Conservation (phyloP, 2,113 vertebrate genomes). For the Actenoides hombroni region DNA sequence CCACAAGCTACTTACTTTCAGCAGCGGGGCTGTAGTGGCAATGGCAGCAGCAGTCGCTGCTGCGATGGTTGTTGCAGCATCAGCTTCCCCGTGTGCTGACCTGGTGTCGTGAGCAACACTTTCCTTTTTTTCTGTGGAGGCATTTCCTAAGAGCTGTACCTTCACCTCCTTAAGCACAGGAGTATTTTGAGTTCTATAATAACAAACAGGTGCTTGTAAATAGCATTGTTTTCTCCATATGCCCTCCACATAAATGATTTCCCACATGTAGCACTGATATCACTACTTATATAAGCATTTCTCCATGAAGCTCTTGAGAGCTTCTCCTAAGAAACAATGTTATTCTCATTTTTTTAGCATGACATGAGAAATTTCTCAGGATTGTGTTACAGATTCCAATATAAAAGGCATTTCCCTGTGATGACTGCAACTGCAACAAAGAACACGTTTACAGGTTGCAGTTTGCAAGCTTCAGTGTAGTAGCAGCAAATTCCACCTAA, state of each 20-base stretch:
- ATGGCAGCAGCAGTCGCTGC: conserved; percentile 83
- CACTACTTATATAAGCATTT: background rate
- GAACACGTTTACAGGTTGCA: background rate
- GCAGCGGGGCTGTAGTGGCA: conserved; percentile 79
- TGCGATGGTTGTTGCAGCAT: conserved; percentile 74
- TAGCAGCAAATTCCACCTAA: background rate
- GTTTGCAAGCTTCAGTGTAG: background rate
- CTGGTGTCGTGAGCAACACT: background rate
- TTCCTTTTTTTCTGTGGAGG: conserved; percentile 2
- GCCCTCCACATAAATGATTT: background rate
- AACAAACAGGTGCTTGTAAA: background rate
- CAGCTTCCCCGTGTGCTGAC: conserved; percentile 21
- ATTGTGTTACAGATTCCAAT: background rate
- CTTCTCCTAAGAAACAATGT: background rate
- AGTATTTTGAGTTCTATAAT: conserved; percentile 73
- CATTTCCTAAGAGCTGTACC: conserved; percentile 79
- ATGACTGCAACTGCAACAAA: background rate
- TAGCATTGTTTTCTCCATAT: background rate
- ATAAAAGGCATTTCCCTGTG: background rate
- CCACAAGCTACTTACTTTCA: conserved; percentile 69
- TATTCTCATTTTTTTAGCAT: background rate
- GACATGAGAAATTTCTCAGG: background rate
- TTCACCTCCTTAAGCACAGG: conserved; percentile 79
- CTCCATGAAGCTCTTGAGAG: background rate
- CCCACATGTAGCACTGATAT: background rate